Base-by-base conservation (phyloP, 2,888 invertebrate species). In the Acleris emargana region DNA sequence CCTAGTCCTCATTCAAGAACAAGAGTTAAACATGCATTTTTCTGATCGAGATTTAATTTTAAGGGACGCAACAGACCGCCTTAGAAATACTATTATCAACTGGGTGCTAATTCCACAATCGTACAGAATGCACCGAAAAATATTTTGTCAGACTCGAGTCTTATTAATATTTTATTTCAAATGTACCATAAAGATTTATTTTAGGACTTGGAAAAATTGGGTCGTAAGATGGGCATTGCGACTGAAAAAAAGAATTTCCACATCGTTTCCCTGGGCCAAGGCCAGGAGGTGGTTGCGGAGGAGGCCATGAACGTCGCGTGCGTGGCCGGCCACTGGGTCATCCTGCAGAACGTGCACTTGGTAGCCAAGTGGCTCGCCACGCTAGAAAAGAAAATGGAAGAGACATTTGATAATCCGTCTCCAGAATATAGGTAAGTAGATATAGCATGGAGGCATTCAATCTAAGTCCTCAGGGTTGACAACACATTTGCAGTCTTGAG, bases 241-340 rank as follows among this genome's bases (percentile, higher is more conserved):
- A 93, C 94, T 11, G 97, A 97, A 71, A 94, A 94, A 72, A 95
- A 94, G 69, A 98, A 97, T 81, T 97, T 99, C 84, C 97, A 98
- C 86, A 98, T 97, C 75, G 97, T 99, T 3, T 98, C 98, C 0
- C 88, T 99, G 43, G 99, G 99, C 0, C 98, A 99, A 86, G 99
- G 99, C 0, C 99, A 99, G 82, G 98, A 99, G 87, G 91, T 96
- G 2, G 96, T 98, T 0, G 99, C 99, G 0, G 98, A 99, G 81
- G 94, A 94, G 71, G 97, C 97, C 0, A 96, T 99, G 94, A 95
- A 95, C 54, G 79, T 95, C 0, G 97, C 97, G 0, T 94, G 96
- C 0, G 89, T 86, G 47, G 81, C 94, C 45, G 98, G 98, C 0
- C 96, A 98, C 77, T 99, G 99, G 99, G 98, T 98, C 18, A 96